Conservation (phyloP, 1,140 invertebrate species). For the Propsilocerus akamusi region DNA sequence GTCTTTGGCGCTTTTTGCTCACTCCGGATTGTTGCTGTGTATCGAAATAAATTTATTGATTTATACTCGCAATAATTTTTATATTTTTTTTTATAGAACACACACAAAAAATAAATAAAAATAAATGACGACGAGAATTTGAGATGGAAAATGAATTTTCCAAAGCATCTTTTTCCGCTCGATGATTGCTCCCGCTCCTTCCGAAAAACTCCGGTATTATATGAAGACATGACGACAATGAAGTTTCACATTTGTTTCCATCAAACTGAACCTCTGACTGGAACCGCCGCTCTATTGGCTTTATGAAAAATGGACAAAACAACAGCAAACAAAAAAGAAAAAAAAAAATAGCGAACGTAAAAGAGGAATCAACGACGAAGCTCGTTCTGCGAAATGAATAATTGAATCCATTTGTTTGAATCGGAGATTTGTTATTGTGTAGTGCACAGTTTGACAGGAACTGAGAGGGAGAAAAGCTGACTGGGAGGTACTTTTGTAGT, state of each 20-base stretch:
- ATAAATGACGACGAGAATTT: no score
- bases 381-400: constrained; percentile 1
- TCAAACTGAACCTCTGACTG: no score
- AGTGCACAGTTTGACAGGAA: background rate
- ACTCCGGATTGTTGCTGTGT: background rate
- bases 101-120: no score
- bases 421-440: background rate
- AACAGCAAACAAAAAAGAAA: background rate
- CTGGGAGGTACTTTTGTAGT: no score
- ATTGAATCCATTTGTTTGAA: constrained; percentile 1
- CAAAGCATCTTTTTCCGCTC: no score
- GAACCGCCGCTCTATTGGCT: no score
- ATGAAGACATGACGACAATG: no score
- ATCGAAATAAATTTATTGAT: constrained; percentile 3
- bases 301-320: background rate
- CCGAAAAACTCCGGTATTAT: no score
- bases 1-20: background rate
- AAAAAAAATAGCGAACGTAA: background rate
- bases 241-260: no score
- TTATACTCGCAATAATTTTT: constrained; percentile 1
- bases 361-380: no score
- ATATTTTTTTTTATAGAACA: background rate
- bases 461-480: background rate
- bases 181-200: no score
- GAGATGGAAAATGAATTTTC: no score